Conservation (phyloP, 2,797 vertebrate species). For the Aulostomus chinensis region DNA sequence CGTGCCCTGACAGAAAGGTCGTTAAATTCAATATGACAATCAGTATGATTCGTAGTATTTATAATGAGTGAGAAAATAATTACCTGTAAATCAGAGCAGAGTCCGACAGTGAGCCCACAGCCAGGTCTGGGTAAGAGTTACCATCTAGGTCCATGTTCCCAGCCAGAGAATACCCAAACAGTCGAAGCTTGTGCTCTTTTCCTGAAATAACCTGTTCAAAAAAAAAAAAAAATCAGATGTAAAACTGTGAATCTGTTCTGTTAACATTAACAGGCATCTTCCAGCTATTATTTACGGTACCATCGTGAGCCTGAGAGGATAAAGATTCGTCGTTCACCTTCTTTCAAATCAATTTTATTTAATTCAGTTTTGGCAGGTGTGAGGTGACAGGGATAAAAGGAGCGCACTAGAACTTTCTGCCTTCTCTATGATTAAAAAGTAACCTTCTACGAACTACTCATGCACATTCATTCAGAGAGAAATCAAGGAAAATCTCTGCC, state of each 20-base stretch:
- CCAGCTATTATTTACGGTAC: too few species aligned
- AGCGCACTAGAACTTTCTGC: too few species aligned
- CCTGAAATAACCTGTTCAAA: conserved; percentile 87
- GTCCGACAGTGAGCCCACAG: conserved; percentile 94
- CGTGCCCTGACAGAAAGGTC: conserved; percentile 80
- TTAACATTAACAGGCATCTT: too few species aligned
- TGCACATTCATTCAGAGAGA: too few species aligned
- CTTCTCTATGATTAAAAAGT: too few species aligned
- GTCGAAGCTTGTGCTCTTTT: conserved; percentile 72
- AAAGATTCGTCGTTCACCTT: too few species aligned
- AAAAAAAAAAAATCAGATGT: background rate
- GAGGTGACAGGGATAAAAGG: too few species aligned
- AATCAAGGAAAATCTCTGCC: background rate
- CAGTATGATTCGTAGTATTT: background rate
- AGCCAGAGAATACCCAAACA: conserved; percentile 95
- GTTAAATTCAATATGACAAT: conserved; percentile 12
- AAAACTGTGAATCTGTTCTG: too few species aligned
- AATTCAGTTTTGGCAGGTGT: too few species aligned
- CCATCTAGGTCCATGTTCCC: conserved; percentile 96
- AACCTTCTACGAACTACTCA: too few species aligned
- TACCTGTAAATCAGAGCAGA: conserved; percentile 91
- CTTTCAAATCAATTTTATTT: too few species aligned
- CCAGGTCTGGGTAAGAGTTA: conserved; percentile 95
- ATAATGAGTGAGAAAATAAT: background rate
- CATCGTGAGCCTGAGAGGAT: too few species aligned